Evolutionary conservation across 1,140 invertebrate genomes (phyloP), one percentile per base, ranked within the genome.

Genomic region (Gonioctena quinquepunctata): DNA sequence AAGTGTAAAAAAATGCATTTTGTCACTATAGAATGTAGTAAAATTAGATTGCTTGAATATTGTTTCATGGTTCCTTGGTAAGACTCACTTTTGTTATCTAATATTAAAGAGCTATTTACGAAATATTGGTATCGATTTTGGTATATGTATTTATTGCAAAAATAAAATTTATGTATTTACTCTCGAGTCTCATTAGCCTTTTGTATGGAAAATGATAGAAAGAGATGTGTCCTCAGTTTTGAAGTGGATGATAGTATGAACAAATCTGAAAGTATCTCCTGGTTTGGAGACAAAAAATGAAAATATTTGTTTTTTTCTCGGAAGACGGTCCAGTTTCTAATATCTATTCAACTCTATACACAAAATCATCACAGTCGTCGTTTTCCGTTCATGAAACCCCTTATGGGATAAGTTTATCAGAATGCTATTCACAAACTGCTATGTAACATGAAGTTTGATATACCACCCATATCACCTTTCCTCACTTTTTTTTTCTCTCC

Each of bases 61-160:
- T 64, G 61, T 64, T 64, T 68, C 49, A 25, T 13, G 62, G 62
- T 66, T 68, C 57, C 54, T 71, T 71, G 70, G 68, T 68, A 33
- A 71, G 59, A 71, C n/a, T 71, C 60, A 59, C 25, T 54, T 70
- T 60, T 50, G 63, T 71, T 68, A 68, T 68, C 18, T 59, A 71
- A 68, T 68, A 57, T 71, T 71, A 56, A 50, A 68, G 49, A 48
- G 65, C 70, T 62, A 71, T 68, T 71, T 71, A 66, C 25, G 4
- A 60, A 25, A 13, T 71, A 71, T 68, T 23, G 33, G 27, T 66
- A 64, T 66, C 23, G 48, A 28, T 67, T 68, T 68, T 67, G 70
- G 70, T 68, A 71, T 71, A 71, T 71, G 59, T 71, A 68, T 54
- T 62, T 68, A 62, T 62, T 60, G 64, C 66, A 63, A 22, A 66